Evolutionary conservation across 2,797 vertebrate genomes (phyloP).

Genomic region (Taeniopygia guttata): DNA sequence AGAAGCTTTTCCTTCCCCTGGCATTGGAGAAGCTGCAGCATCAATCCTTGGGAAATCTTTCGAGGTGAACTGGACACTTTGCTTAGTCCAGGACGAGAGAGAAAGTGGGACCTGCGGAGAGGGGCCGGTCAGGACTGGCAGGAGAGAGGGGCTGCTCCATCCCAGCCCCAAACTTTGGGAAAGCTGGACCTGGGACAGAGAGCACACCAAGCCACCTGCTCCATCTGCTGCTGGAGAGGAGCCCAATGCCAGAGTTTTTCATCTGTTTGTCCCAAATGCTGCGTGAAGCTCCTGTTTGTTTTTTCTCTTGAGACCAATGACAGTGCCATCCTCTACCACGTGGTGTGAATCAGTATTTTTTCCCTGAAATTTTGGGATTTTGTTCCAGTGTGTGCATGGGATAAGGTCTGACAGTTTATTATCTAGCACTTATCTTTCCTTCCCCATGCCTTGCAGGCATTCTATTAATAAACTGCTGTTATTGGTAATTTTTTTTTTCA

Average conservation of each 20-base stretch:
- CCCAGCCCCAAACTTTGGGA: rapidly evolving
- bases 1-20: background rate
- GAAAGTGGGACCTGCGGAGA: rapidly evolving
- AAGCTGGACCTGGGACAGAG: background rate
- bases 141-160: background rate
- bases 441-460: rapidly evolving
- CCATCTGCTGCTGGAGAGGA: background rate
- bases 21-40: background rate
- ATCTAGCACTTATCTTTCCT: background rate
- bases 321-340: rapidly evolving
- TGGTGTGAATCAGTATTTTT: rapidly evolving
- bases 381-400: background rate
- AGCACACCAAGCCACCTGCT: background rate
- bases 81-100: background rate
- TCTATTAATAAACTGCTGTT: background rate
- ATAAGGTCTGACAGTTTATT: background rate
- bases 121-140: rapidly evolving
- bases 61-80: rapidly evolving
- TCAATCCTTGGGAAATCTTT: background rate
- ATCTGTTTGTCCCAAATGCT: background rate
- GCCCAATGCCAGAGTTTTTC: background rate
- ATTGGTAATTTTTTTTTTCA: background rate
- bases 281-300: background rate
- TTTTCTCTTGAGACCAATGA: no score
- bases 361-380: background rate